These are phyloP conservation scores for Eulithis prunata DNA, from an alignment of 2,888 invertebrate genomes.

Conservation along the genomic window DNA sequence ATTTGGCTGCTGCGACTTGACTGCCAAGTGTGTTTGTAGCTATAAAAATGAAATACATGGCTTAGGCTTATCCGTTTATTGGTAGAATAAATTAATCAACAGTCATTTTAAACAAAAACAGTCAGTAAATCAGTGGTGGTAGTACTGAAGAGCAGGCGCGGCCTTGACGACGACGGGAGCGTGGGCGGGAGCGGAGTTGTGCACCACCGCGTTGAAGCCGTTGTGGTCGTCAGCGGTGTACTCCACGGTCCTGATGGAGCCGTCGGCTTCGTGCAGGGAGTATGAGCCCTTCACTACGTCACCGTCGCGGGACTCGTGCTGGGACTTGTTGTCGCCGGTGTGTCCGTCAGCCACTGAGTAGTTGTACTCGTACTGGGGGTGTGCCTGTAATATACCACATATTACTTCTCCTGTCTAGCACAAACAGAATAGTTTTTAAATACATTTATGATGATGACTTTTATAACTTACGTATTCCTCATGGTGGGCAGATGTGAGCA, in stretches of 20 bases:
- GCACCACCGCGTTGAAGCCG: slow-evolving; percentile 75
- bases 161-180: slow-evolving; percentile 61
- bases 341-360: slow-evolving; percentile 84
- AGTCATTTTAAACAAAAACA: slow-evolving; percentile 37
- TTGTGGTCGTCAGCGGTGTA: slow-evolving; percentile 82
- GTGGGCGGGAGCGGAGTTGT: slow-evolving; percentile 63
- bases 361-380: slow-evolving; percentile 79
- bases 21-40: no score
- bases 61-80: slow-evolving; percentile 47
- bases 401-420: not conserved
- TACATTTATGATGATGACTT: not conserved
- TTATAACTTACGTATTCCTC: slow-evolving; percentile 52
- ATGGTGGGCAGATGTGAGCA: slow-evolving; percentile 46
- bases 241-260: slow-evolving; percentile 82
- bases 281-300: slow-evolving; percentile 83
- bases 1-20: no score
- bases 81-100: slow-evolving; percentile 56
- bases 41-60: no score
- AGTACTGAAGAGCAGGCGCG: slow-evolving; percentile 63
- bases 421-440: not conserved
- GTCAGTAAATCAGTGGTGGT: slow-evolving; percentile 56
- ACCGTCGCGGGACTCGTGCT: slow-evolving; percentile 81
- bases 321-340: slow-evolving; percentile 84
- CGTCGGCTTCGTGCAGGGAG: slow-evolving; percentile 82
- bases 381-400: slow-evolving; percentile 50